phyloP scores from a whole-genome alignment of 1,140 invertebrate genomes.

The Drosophila melanica region DNA sequence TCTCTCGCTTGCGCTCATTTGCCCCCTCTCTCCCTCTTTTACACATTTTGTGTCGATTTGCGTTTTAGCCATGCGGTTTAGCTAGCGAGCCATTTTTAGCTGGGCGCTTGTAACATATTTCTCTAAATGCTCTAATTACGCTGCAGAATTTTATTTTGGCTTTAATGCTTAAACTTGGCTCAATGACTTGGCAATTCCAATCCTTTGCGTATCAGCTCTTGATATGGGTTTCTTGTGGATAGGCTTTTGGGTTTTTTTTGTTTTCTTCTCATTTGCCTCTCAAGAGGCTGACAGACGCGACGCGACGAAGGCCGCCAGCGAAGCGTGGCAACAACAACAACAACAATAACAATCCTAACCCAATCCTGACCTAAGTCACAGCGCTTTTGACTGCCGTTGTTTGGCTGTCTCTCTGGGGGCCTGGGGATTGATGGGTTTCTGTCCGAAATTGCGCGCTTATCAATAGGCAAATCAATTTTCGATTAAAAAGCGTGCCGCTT shows the following conservation, averaged over 20 bases:
- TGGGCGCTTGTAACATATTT: slow-evolving; percentile 43
- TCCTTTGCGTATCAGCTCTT: slow-evolving; percentile 28
- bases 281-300: slow-evolving; percentile 34
- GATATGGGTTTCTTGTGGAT: not conserved
- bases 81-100: slow-evolving; percentile 37
- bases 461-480: slow-evolving; percentile 70
- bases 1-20: not conserved
- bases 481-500: slow-evolving; percentile 68
- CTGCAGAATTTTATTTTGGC: slow-evolving; percentile 51
- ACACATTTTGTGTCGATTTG: not conserved
- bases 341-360: slow-evolving; percentile 26
- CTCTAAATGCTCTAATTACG: slow-evolving; percentile 73
- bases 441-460: slow-evolving; percentile 67
- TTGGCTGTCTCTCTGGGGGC: slow-evolving; percentile 24
- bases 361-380: slow-evolving; percentile 76
- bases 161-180: slow-evolving; percentile 23
- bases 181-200: slow-evolving; percentile 14
- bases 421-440: slow-evolving; percentile 70
- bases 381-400: slow-evolving; percentile 42
- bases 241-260: not conserved
- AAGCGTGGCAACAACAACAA: slow-evolving; percentile 21
- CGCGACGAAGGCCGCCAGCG: slow-evolving; percentile 50
- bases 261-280: not conserved
- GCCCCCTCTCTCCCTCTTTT: not conserved
- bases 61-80: slow-evolving; percentile 14